These are phyloP conservation scores for Leptobrachium ailaonicum DNA, from an alignment of 2,113 vertebrate genomes.

Conservation along the genomic window DNA sequence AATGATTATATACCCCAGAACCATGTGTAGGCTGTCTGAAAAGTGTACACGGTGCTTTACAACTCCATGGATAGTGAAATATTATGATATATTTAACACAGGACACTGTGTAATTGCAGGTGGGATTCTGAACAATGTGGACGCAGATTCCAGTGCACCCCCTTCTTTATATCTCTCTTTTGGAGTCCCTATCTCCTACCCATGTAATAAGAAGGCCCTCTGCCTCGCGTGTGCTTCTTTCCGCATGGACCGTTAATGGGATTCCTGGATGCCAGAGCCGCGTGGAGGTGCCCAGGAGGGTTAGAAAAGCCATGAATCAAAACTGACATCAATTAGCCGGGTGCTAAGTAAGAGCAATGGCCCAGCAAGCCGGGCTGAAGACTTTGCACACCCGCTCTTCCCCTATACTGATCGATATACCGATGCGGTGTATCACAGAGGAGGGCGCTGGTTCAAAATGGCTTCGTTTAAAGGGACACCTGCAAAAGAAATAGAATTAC, in stretches of 20 bases:
- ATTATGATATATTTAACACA: too few relatives aligned
- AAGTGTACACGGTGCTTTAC: too few relatives aligned
- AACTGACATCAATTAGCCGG: conserved; percentile 5
- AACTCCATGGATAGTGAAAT: too few relatives aligned
- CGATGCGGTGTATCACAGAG: too few relatives aligned
- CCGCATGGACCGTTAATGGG: not conserved
- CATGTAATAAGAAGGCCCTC: not conserved
- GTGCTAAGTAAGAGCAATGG: not conserved
- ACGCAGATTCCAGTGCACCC: too few relatives aligned
- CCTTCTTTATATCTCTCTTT: not conserved
- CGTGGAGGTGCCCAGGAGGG: not conserved
- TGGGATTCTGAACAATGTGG: too few relatives aligned
- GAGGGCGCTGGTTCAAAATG: not conserved
- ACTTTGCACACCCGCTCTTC: not conserved
- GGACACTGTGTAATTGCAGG: too few relatives aligned
- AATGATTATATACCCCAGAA: too few relatives aligned
- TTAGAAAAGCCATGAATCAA: conserved; percentile 6
- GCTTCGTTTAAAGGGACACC: not conserved
- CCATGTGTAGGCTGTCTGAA: too few relatives aligned
- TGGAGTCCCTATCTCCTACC: not conserved
- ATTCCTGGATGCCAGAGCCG: not conserved
- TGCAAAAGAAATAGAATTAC: not conserved
- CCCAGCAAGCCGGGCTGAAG: not conserved
- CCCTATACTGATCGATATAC: not conserved
- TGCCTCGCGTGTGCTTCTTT: not conserved